phyloP scores from a whole-genome alignment of 2,888 invertebrate genomes.

The Drosophila testacea region DNA sequence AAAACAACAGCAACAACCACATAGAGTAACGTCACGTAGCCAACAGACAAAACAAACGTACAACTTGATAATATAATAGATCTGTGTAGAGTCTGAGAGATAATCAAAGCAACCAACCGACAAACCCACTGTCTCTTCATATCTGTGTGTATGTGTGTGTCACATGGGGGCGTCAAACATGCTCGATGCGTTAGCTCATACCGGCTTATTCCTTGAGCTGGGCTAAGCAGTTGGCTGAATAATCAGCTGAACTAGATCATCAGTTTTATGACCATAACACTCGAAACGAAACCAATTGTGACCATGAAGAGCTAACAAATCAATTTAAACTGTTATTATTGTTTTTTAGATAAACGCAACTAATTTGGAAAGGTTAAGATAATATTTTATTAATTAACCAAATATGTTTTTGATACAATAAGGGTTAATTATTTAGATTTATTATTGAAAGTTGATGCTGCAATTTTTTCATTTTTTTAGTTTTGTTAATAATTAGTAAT shows the following conservation, averaged over 20 bases:
- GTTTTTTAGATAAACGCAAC: background rate
- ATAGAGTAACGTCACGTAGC: constrained; percentile 43
- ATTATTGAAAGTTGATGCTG: too few species aligned
- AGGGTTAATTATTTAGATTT: too few species aligned
- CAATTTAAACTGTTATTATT: background rate
- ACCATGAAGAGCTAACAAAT: constrained; percentile 8
- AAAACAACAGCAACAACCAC: constrained; percentile 19
- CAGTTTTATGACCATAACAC: constrained; percentile 6
- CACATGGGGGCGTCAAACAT: constrained; percentile 65
- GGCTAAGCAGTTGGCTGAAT: constrained; percentile 16
- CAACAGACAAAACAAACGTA: constrained; percentile 50
- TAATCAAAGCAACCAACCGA: constrained; percentile 8
- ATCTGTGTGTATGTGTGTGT: background rate
- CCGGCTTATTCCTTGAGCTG: constrained; percentile 32
- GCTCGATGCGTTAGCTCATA: constrained; percentile 21
- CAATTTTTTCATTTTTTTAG: too few species aligned
- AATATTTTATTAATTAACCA: too few species aligned
- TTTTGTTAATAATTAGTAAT: too few species aligned
- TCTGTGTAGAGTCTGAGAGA: constrained; percentile 28
- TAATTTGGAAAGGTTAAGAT: too few species aligned
- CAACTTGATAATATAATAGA: constrained; percentile 62
- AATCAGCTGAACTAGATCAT: constrained; percentile 39
- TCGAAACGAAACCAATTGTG: constrained; percentile 3
- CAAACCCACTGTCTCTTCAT: constrained; percentile 6
- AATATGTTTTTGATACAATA: too few species aligned